These are phyloP conservation scores for Oxycera nigricornis DNA, from an alignment of 2,888 invertebrate genomes.

Conservation along the genomic window DNA sequence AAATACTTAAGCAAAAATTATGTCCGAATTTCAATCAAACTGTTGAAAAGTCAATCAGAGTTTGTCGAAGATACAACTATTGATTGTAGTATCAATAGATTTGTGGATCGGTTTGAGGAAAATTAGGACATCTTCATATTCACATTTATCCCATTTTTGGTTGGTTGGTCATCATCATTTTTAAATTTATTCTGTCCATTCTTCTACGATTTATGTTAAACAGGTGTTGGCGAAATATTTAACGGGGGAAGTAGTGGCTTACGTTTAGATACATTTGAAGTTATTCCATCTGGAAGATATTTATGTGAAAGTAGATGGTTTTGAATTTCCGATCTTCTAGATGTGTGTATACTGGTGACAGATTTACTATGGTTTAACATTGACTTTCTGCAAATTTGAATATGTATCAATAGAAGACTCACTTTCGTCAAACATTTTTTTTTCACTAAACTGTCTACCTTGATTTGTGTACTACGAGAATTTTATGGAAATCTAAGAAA, in stretches of 20 bases:
- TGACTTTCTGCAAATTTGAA: too few species aligned
- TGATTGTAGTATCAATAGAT: neutral
- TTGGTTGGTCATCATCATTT: constrained; percentile 8
- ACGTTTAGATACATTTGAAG: neutral
- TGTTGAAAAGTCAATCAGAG: neutral
- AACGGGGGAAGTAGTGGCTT: neutral
- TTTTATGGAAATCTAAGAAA: too few species aligned
- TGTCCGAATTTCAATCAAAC: neutral
- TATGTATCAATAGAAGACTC: too few species aligned
- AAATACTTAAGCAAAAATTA: neutral
- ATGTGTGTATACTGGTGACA: too few species aligned
- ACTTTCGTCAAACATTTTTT: too few species aligned
- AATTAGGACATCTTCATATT: constrained; percentile 7
- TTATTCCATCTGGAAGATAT: too few species aligned
- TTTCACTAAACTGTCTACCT: too few species aligned
- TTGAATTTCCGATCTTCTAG: too few species aligned
- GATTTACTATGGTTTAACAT: too few species aligned
- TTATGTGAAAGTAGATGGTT: too few species aligned
- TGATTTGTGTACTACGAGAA: too few species aligned
- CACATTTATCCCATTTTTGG: neutral
- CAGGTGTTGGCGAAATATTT: neutral
- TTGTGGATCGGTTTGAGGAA: neutral
- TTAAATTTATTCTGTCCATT: neutral
- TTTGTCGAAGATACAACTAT: neutral
- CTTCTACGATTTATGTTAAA: neutral